Base-by-base conservation (phyloP, 1,140 invertebrate genomes). In the Hyphantria cunea region DNA sequence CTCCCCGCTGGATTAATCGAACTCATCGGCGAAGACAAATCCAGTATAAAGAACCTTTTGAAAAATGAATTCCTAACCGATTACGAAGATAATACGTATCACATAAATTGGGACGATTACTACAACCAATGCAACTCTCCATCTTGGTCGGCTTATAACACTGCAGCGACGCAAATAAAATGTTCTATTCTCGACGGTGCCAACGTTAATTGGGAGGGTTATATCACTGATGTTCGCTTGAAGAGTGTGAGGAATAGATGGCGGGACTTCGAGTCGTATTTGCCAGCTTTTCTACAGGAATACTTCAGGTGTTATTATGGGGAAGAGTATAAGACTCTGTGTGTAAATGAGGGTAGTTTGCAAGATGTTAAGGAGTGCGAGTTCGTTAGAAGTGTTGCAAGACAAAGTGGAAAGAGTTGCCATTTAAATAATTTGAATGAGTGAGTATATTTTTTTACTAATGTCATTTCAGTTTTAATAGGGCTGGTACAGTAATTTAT, bases 101-200 rank as follows among this genome's bases (percentile, higher is more conserved):
- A 82, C 33, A 82, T 89, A n/a, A 81, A 51, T 8, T 96, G 95
- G 95, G 94, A 96, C 34, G 92, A 94, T 49, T 96, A 94, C 74
- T 93, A 95, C 66, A 93, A 93, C 37, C 92, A 95, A 50, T 96
- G 95, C 75, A 93, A 95, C 64, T 91, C 93, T 64, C 93, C 94
- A 12, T 92, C 94, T 0, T 94, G 93, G 93, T 92, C 94, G 51
- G 92, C 94, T 70, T 84, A 92, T 6, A 95, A 95, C 50, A 92
- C 92, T 6, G 94, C 93, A 13, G 91, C 92, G 32, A 93, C 94
- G 0, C 95, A 96, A 80, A 85, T 95, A 0, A 93, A 93, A 47
- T 96, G 95, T 70, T 91, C 93, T 0, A 91, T 95, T 39, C 77
- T 96, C 0, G 93, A 95, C 54, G 93, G 94, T 9, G 82, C 93